Base-by-base conservation (phyloP, 2,888 invertebrate genomes). In the Lasioglossum malachurum region DNA sequence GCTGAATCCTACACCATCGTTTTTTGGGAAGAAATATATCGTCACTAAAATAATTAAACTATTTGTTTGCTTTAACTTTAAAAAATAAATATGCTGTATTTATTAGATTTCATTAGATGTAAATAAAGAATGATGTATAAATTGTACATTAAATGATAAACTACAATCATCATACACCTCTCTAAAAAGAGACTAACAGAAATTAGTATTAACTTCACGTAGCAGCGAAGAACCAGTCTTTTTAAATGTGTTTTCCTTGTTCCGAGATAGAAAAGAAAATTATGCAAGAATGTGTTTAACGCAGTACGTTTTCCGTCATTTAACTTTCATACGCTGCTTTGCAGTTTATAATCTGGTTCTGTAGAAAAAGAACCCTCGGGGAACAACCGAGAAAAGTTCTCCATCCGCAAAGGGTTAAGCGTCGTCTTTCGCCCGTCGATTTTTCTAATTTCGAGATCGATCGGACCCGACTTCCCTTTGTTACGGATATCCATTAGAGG, bases 401-500 rank as follows among this genome's bases (percentile, higher is more conserved):
- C 31, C 31, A 31, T 27, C 31, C 31, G 64, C 31, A 31, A 64
- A 64, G 31, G 31, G 31, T 64, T 31, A 16, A 10, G 23, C 38
- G 10, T 69, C 69, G 38, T 38, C 35, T 69, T 38, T 31, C 16
- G 16, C 31, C 38, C 23, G 35, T 69, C 69, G 23, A 23, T 71
- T 41, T 41, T 41, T n/a, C 38, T 44, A 38, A 41, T 41, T 71
- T n/a, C n/a, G 23, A 35, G 31, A 76, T 67, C 64, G 44, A 76
- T 64, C 44, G 5, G n/a, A 14, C 31, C 27, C 64, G 44, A 67
- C 73, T 71, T 41, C 71, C 71, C 71, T 41, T 38, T 73, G 69
- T 41, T 49, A 49, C 77, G 80, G 57, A 86, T 79, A 84, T 14
- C 72, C 49, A 19, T 12, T 41, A 71, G n/a, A 38, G 75, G 67